Percentiles rank a stretch among this genome's conserved stretches.
Evolutionary conservation across 2,888 invertebrate genomes (phyloP).

Genomic region (Bimastos eiseni): DNA sequence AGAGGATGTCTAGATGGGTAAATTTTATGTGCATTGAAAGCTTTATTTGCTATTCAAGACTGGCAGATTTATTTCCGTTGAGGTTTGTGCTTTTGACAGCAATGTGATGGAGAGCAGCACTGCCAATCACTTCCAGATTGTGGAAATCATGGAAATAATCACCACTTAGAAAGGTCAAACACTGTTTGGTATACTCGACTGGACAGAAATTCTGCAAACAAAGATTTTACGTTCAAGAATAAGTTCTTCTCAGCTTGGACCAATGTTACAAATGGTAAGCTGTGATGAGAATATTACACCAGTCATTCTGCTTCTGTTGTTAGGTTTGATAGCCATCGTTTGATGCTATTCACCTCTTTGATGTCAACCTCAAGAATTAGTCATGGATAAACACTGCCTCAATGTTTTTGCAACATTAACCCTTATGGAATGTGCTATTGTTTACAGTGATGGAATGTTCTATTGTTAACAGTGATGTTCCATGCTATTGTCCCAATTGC

Average conservation of each 20-base stretch:
- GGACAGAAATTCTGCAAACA: background rate
- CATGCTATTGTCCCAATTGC: too few species aligned
- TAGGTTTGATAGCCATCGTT: background rate
- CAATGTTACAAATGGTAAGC: constrained; percentile 81
- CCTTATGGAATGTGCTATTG: too few species aligned
- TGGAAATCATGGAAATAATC: background rate
- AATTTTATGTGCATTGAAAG: background rate
- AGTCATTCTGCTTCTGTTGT: background rate
- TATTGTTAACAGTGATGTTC: too few species aligned
- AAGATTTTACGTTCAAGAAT: constrained; percentile 68
- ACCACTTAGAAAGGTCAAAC: background rate
- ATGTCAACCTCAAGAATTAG: too few species aligned
- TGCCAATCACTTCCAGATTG: background rate
- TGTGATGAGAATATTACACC: background rate
- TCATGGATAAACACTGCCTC: too few species aligned
- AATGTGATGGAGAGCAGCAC: background rate
- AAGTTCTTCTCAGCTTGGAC: constrained; percentile 86
- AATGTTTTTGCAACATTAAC: too few species aligned
- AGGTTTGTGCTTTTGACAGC: background rate
- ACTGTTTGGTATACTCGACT: background rate
- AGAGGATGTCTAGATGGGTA: background rate
- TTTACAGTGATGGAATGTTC: too few species aligned
- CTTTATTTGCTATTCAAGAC: background rate
- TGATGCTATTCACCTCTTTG: too few species aligned
- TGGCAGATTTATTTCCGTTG: background rate